Base-by-base conservation (phyloP, 2,113 vertebrate genomes). In the Zapus hudsonius region DNA sequence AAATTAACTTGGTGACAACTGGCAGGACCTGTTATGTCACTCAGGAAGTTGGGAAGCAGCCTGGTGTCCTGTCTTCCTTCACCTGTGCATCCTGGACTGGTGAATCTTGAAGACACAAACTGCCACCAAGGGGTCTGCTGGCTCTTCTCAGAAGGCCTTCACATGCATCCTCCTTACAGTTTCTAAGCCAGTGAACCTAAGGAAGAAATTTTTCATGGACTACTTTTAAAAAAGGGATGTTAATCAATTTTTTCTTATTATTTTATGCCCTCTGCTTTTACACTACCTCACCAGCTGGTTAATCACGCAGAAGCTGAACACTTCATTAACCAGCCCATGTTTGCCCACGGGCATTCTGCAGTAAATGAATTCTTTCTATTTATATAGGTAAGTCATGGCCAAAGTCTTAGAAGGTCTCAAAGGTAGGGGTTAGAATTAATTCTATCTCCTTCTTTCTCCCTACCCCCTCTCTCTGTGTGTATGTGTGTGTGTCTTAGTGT, bases 281-380 rank as follows among this genome's bases (percentile, higher is more conserved):
- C 95, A 98, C 98, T 98, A 98, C 98, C 99, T 99, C 98, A 98
- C 98, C 99, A 99, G 99, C 98, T 98, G 98, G 99, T 98, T 99
- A 99, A 99, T 99, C 98, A 98, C 98, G 98, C 98, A 98, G 98
- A 98, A 98, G 98, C 98, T 99, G 98, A 99, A 99, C 99, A 99
- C 99, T 99, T 99, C 98, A 99, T 99, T 99, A 99, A 98, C 98
- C 97, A 98, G 99, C 98, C 98, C 99, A 98, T 98, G 99, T 98
- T 99, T 98, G 98, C 99, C 99, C 98, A 97, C 98, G 98, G 99
- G 99, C 98, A 97, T 98, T 98, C 97, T 98, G 97, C 98, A 98
- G 98, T 98, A 98, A 98, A 98, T 98, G 98, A 98, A 98, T 98
- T 98, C 97, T 98, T 98, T 98, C 98, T 98, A 98, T 98, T 98